Conservation (phyloP, 2,113 vertebrate genomes). For the Regulus satrapa region DNA sequence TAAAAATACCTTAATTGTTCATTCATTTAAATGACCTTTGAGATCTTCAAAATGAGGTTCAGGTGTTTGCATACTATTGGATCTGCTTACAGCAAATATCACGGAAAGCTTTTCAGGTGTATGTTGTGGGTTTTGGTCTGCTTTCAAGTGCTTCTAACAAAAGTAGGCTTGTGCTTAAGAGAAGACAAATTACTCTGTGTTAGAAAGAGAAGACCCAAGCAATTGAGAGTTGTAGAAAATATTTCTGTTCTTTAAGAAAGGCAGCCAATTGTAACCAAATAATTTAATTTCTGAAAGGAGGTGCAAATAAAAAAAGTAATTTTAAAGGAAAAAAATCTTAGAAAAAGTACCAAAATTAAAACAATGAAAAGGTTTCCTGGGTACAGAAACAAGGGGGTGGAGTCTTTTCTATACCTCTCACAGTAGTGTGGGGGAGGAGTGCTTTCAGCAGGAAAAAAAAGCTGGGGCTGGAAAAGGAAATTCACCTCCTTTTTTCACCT, state of each 20-base stretch:
- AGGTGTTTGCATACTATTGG: background rate
- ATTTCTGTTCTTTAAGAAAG: background rate
- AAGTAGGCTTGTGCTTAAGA: background rate
- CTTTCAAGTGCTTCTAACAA: background rate
- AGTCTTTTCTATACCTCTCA: background rate
- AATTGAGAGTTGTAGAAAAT: background rate
- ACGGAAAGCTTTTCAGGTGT: background rate
- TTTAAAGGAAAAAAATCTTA: background rate
- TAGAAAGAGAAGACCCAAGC: background rate
- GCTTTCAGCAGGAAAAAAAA: background rate
- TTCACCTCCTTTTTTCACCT: fast-evolving
- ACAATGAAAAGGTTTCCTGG: background rate
- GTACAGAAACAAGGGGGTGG: background rate
- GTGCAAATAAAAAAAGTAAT: background rate
- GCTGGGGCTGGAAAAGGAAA: background rate
- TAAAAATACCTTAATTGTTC: conserved; percentile 42
- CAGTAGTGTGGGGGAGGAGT: background rate
- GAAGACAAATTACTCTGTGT: background rate
- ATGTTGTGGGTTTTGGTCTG: background rate
- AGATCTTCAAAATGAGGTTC: conserved; percentile 44
- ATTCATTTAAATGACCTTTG: conserved; percentile 39
- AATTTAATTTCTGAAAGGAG: background rate
- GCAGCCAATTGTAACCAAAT: background rate
- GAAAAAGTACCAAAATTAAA: fast-evolving
- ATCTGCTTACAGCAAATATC: background rate